Evolutionary conservation across 2,797 vertebrate species (phyloP).

Genomic region (Lepus townsendii): DNA sequence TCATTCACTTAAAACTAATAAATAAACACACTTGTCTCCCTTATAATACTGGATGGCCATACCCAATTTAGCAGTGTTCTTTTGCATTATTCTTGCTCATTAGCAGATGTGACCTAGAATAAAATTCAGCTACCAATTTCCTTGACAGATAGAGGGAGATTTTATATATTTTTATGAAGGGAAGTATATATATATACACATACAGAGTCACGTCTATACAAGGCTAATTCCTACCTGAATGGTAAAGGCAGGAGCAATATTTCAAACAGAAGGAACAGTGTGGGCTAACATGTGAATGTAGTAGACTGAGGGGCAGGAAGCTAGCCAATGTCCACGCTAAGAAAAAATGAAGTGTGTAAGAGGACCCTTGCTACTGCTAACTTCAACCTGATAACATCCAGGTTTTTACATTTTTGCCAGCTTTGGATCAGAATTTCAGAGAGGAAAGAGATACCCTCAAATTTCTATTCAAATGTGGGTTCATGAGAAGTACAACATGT

Average conservation of each 20-base stretch:
- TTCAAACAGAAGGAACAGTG: conserved; percentile 60
- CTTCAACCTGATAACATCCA: not conserved
- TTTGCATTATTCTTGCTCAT: conserved; percentile 76
- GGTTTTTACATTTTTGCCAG: not conserved
- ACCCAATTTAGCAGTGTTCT: conserved; percentile 67
- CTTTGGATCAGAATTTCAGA: conserved; percentile 35
- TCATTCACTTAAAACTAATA: conserved; percentile 87
- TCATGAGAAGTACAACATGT: not conserved
- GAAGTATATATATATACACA: not conserved
- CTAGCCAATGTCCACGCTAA: not conserved
- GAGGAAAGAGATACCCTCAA: not conserved
- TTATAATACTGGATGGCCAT: conserved; percentile 57
- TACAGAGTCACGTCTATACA: not conserved
- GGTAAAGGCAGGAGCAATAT: conserved; percentile 32
- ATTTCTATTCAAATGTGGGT: conserved; percentile 19
- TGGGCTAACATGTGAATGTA: conserved; percentile 1
- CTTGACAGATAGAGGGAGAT: conserved; percentile 57
- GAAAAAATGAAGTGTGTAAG: not conserved
- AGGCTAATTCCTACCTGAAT: conserved; percentile 7
- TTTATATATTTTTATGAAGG: not conserved
- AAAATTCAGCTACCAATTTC: conserved; percentile 72
- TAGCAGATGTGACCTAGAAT: conserved; percentile 61
- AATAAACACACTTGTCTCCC: conserved; percentile 78
- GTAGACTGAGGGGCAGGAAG: not conserved
- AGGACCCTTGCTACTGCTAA: not conserved